Base-by-base conservation (phyloP, 2,888 invertebrate genomes). In the Fragum fragum region DNA sequence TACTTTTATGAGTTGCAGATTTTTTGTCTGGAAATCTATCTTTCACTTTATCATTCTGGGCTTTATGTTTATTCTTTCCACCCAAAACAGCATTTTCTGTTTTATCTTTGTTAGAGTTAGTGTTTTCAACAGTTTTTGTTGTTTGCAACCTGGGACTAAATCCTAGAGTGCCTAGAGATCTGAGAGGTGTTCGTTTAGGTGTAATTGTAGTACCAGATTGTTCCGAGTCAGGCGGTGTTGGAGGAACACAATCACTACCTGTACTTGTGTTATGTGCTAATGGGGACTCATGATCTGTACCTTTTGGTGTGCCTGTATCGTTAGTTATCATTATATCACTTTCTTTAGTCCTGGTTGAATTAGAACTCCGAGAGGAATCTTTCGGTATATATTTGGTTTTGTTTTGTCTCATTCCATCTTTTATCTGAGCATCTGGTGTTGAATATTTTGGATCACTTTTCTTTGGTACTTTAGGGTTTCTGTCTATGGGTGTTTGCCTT, bases 221-320 rank as follows among this genome's bases (percentile, higher is more conserved):
- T 14, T 73, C 78, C n/a, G 88, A 83, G 57, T 88, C 89, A 21
- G 93, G 93, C 1, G 94, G 93, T 3, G 94, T 94, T 28, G 93
- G 93, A 1, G 93, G 93, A 7, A 93, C 86, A 81, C 87, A 92
- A 39, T 93, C 93, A 85, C 91, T 90, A 1, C 82, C 88, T 72
- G 87, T 88, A 68, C 89, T 90, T 28, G 76, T 81, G 42, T 86
- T 79, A 6, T 73, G 76, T 21, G 26, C 21, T 7, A 76, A 63
- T 3, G 68, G 68, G 9, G 69, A 59, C n/a, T n/a, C 36, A 1
- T 39, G 52, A 23, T 16, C 55, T 23, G 9, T 16, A 47, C 14
- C 14, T 9, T 5, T 47, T 1, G 47, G 47, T 47, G 47, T 47
- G 14, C 18, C 47, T 18, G 47, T 14, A 39, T 14, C 14, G 39